Evolutionary conservation across 30 jellyfish, hydroid and myxozoan species (phyloP).

Genomic region (Aurelia aurita complex sp. Pacific): DNA sequence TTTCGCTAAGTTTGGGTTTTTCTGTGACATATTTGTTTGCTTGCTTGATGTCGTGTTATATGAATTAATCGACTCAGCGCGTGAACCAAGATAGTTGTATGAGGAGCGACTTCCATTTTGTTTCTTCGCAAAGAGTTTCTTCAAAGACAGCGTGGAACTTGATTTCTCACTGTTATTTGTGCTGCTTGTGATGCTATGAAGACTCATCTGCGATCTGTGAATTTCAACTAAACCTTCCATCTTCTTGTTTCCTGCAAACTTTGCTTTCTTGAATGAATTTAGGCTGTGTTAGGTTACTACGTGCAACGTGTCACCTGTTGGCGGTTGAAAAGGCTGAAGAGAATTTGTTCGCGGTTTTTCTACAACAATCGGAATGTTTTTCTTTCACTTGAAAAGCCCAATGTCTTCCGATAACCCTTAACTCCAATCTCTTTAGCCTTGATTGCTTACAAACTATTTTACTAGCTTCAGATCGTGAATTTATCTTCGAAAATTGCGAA

Average conservation of each 20-base stretch:
- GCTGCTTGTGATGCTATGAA: constrained; percentile 18
- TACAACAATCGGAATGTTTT: too few species aligned
- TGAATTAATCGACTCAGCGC: constrained; percentile 51
- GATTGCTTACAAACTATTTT: too few species aligned
- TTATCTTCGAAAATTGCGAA: too few species aligned
- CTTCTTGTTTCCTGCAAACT: background rate
- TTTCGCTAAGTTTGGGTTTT: constrained; percentile 20
- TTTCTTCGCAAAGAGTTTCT: constrained; percentile 44
- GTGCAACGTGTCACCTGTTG: too few species aligned
- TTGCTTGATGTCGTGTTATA: constrained; percentile 38
- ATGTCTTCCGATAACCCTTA: too few species aligned
- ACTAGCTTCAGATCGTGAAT: too few species aligned
- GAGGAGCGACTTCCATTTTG: constrained; percentile 15
- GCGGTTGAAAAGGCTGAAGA: too few species aligned
- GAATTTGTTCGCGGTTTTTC: too few species aligned
- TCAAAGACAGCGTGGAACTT: constrained; percentile 58
- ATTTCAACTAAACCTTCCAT: constrained; percentile 70
- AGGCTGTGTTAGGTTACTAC: too few species aligned
- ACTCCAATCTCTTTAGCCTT: too few species aligned
- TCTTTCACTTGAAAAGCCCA: too few species aligned
- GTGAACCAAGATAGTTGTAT: constrained; percentile 44
- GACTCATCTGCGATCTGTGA: constrained; percentile 48
- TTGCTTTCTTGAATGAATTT: too few species aligned
- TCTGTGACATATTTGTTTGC: constrained; percentile 13
- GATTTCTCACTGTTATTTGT: constrained; percentile 38